A percentile compares a stretch with the other conserved stretches of the same genome.
Evolutionary conservation across 2,797 vertebrate genomes (phyloP).

Genomic region (Chiroxiphia lanceolata): DNA sequence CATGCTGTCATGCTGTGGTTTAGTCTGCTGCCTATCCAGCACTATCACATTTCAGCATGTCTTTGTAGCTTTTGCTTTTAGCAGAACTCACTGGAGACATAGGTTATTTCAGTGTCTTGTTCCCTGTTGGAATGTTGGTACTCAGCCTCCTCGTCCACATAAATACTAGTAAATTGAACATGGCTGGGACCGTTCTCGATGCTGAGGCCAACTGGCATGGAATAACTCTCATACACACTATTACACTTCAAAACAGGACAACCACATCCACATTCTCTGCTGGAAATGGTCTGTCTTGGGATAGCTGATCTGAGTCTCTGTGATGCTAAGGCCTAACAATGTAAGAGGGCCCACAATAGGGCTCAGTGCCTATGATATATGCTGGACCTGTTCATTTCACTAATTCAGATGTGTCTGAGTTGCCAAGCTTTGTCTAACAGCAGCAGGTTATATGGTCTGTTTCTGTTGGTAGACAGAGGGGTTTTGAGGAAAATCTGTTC

Average conservation of each 20-base stretch:
- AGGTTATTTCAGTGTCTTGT: not conserved
- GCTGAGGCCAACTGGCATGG: not conserved
- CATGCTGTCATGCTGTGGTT: not conserved
- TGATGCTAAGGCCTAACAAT: not conserved
- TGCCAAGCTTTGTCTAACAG: not conserved
- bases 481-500: not conserved
- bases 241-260: not conserved
- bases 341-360: not conserved
- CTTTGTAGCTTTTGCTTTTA: slow-evolving; percentile 9
- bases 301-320: not conserved
- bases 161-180: slow-evolving; percentile 22
- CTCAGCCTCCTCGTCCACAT: not conserved
- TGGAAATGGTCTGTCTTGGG: not conserved
- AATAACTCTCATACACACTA: not conserved
- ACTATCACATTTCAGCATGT: not conserved
- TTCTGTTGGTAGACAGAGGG: not conserved
- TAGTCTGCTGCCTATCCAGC: not conserved
- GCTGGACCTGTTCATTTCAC: not conserved
- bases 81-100: not conserved
- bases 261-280: not conserved
- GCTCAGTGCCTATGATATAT: not conserved
- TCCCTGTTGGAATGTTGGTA: not conserved
- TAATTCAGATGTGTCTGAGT: not conserved
- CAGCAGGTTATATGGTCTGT: not conserved
- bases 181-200: not conserved